A percentile compares a stretch with the other conserved stretches of the same genome.
Evolutionary conservation across 1,140 invertebrate species (phyloP).

Genomic region (Listronotus oregonensis): DNA sequence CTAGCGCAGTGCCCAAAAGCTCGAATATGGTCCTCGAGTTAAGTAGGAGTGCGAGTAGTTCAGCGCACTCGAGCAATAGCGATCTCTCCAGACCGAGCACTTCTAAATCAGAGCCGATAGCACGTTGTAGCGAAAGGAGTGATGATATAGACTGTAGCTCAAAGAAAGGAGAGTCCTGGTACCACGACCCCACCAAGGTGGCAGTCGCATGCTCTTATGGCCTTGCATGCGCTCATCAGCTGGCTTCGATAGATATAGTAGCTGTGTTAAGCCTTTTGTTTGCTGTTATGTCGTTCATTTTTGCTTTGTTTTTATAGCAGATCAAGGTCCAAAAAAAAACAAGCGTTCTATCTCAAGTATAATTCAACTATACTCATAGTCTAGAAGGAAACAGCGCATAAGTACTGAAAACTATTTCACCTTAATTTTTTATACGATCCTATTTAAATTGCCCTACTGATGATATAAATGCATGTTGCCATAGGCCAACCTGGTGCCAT

Average conservation of each 20-base stretch:
- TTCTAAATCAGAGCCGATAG: background rate
- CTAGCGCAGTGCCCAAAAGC: slow-evolving; percentile 10
- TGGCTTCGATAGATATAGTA: slow-evolving; percentile 68
- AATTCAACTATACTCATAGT: too few species aligned
- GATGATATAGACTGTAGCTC: slow-evolving; percentile 29
- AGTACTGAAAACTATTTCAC: too few species aligned
- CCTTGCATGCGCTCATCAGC: slow-evolving; percentile 66
- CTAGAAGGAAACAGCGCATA: too few species aligned
- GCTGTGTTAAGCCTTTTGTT: slow-evolving; percentile 70
- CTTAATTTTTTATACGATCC: too few species aligned
- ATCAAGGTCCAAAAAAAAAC: background rate
- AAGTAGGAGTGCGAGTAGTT: background rate
- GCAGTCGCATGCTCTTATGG: slow-evolving; percentile 69
- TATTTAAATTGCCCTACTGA: too few species aligned
- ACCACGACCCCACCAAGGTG: slow-evolving; percentile 61
- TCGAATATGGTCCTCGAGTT: slow-evolving; percentile 14
- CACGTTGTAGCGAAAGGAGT: slow-evolving; percentile 2
- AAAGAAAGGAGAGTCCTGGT: slow-evolving; percentile 52
- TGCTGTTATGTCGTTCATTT: slow-evolving; percentile 70
- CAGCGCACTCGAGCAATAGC: slow-evolving; percentile 3
- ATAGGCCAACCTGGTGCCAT: too few species aligned
- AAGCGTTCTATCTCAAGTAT: too few species aligned
- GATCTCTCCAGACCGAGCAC: background rate
- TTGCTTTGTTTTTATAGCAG: slow-evolving; percentile 58
- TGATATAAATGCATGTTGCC: too few species aligned